These are phyloP conservation scores for Phyllostomus discolor DNA, from an alignment of 2,113 vertebrate species.

Conservation along the genomic window DNA sequence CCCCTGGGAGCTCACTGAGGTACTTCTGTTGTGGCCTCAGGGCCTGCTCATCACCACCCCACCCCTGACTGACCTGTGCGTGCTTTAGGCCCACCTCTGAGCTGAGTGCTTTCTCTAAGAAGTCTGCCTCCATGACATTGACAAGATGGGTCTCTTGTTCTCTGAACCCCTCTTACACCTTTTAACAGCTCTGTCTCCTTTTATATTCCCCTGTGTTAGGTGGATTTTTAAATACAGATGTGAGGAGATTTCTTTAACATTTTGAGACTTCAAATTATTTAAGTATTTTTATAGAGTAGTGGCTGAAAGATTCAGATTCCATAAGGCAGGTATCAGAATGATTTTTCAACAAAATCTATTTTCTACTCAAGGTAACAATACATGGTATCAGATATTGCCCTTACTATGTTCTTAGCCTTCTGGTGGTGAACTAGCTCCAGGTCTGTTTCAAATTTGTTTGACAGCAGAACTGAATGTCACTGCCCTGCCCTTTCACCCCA, in stretches of 20 bases:
- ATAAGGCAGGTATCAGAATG: background rate
- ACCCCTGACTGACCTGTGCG: background rate
- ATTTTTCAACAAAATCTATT: background rate
- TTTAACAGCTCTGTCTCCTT: background rate
- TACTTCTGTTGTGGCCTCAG: background rate
- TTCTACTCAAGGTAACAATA: background rate
- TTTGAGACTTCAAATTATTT: background rate
- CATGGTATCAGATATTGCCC: background rate
- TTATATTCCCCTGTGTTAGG: background rate
- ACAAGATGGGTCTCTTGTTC: no score
- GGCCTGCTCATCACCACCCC: background rate
- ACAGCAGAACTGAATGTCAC: background rate
- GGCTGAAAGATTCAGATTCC: background rate
- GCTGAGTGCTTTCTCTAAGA: background rate
- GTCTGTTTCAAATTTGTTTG: background rate
- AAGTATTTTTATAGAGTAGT: background rate
- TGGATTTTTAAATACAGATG: background rate
- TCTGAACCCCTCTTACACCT: background rate
- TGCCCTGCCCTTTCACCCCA: background rate
- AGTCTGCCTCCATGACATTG: background rate
- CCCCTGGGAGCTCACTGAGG: background rate
- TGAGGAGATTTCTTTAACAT: background rate
- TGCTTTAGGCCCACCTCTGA: background rate
- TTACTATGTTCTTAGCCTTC: background rate
- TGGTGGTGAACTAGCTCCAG: no score